These are phyloP conservation scores for Gasteruption jaculator DNA, from an alignment of 2,888 invertebrate genomes.

Conservation along the genomic window DNA sequence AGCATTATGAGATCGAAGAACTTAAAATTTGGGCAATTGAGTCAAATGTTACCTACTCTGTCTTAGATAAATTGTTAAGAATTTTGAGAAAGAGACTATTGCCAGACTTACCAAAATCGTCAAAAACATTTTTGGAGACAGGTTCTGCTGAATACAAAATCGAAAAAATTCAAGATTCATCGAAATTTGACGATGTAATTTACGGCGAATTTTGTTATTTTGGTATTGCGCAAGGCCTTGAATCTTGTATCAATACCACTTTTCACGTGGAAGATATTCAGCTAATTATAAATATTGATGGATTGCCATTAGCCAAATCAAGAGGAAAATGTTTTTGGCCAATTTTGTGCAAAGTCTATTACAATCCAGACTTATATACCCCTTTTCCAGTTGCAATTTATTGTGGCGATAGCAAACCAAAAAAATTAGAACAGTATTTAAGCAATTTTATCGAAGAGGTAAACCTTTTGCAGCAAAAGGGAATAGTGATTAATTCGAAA, in stretches of 20 bases:
- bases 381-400: conserved; percentile 23
- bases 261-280: conserved; percentile 14
- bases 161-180: conserved; percentile 12
- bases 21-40: too few relatives aligned
- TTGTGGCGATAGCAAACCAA: conserved; percentile 19
- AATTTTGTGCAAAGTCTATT: conserved; percentile 18
- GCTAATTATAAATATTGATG: conserved; percentile 22
- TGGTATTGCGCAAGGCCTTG: conserved; percentile 17
- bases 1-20: too few relatives aligned
- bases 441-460: conserved; percentile 11
- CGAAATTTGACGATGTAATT: too few relatives aligned
- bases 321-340: conserved; percentile 19
- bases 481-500: conserved; percentile 7
- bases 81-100: conserved; percentile 15
- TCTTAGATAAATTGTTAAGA: too few relatives aligned
- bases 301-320: conserved; percentile 17
- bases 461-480: conserved; percentile 9
- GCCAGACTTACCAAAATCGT: conserved; percentile 17
- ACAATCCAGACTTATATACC: conserved; percentile 13
- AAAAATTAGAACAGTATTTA: conserved; percentile 12
- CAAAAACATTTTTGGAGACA: conserved; percentile 20
- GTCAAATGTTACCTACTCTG: too few relatives aligned
- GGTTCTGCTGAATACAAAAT: conserved; percentile 10
- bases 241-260: conserved; percentile 16
- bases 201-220: conserved; percentile 20